Conservation (phyloP, 2,797 vertebrate genomes). For the Apogon hyalosoma region DNA sequence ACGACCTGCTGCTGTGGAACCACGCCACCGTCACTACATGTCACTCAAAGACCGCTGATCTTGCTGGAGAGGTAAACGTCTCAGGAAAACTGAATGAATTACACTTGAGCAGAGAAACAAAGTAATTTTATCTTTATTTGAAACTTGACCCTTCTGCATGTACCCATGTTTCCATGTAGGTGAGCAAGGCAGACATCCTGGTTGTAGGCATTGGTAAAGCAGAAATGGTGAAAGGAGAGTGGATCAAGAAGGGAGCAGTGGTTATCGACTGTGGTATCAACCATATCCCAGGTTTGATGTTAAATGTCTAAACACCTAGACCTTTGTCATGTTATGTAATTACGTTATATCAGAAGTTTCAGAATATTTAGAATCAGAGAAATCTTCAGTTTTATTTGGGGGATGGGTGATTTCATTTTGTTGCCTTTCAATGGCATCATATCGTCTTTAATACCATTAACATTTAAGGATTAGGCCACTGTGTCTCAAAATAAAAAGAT, state of each 20-base stretch:
- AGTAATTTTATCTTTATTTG: no score
- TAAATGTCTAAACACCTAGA: neutral
- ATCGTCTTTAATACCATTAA: no score
- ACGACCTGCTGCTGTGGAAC: slow-evolving; percentile 95
- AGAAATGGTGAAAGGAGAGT: slow-evolving; percentile 96
- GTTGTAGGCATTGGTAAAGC: slow-evolving; percentile 95
- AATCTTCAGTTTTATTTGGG: no score
- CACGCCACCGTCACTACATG: slow-evolving; percentile 97
- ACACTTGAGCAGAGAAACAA: no score
- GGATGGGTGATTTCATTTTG: no score
- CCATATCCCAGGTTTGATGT: slow-evolving; percentile 88
- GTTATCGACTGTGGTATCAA: slow-evolving; percentile 99
- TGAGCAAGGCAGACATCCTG: slow-evolving; percentile 94
- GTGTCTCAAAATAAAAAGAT: no score
- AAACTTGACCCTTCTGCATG: neutral
- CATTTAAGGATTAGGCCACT: no score
- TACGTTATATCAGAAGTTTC: neutral
- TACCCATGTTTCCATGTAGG: slow-evolving; percentile 74
- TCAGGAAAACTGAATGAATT: neutral
- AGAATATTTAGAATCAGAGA: no score
- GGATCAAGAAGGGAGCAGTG: slow-evolving; percentile 96
- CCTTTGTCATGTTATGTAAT: neutral
- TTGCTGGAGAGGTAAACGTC: slow-evolving; percentile 89
- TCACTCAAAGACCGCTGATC: slow-evolving; percentile 92
- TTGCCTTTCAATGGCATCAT: no score